Percentiles rank a stretch among this genome's conserved stretches.
Evolutionary conservation across 2,113 vertebrate genomes (phyloP).

Genomic region (Spilogale gracilis): DNA sequence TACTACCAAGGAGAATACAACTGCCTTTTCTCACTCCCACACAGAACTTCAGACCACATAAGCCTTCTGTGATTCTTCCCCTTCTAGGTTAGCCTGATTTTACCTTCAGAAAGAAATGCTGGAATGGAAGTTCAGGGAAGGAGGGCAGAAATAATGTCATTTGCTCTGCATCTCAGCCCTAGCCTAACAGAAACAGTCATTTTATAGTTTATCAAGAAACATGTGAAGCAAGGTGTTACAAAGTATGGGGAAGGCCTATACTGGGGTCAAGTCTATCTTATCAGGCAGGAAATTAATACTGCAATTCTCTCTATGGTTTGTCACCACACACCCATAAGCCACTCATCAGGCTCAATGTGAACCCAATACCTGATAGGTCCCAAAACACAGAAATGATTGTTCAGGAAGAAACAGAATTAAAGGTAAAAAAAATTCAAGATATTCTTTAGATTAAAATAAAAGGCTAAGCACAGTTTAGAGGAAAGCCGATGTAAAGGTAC

Average conservation of each 20-base stretch:
- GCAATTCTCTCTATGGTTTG: background rate
- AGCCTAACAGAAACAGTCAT: background rate
- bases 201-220: background rate
- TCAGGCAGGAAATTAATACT: background rate
- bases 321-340: background rate
- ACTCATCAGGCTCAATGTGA: slow-evolving; percentile 9
- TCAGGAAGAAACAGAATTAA: slow-evolving; percentile 25
- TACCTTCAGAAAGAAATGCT: background rate
- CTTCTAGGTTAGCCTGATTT: background rate
- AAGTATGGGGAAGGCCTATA: background rate
- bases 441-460: background rate
- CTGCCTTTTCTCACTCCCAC: background rate
- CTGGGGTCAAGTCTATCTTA: background rate
- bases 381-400: background rate
- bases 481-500: background rate
- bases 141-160: background rate
- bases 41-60: background rate
- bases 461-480: background rate
- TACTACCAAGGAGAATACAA: background rate
- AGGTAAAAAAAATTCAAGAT: background rate
- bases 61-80: background rate
- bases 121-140: background rate
- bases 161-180: background rate
- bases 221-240: background rate
- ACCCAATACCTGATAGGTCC: background rate